Conservation (phyloP, 2,113 vertebrate genomes). For the Oceanodroma tethys region DNA sequence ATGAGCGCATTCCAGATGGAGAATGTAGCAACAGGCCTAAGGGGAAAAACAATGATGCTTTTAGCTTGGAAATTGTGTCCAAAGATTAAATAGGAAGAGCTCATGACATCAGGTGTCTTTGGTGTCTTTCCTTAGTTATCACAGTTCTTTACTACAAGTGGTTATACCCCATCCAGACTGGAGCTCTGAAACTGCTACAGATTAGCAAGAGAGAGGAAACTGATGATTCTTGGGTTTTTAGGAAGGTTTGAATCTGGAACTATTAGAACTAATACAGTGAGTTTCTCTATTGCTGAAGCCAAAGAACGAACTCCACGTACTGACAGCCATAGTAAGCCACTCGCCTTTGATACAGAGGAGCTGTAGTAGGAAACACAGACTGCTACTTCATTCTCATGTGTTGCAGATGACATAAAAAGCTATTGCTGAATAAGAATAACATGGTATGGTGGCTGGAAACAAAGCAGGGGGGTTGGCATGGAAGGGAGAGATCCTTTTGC, state of each 20-base stretch:
- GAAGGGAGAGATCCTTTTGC: neutral
- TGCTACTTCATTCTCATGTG: neutral
- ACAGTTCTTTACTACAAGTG: neutral
- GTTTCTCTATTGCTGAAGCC: neutral
- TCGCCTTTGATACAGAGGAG: neutral
- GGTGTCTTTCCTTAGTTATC: neutral
- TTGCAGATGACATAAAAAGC: neutral
- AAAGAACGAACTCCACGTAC: neutral
- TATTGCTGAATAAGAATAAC: neutral
- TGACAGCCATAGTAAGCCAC: neutral
- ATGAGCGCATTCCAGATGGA: constrained; percentile 19
- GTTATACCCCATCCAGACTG: neutral
- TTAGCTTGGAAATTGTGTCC: neutral
- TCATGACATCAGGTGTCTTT: neutral
- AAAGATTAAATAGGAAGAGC: neutral
- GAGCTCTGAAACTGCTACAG: neutral
- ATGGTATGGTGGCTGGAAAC: neutral
- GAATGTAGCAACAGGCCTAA: neutral
- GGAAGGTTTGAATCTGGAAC: neutral
- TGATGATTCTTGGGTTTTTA: neutral
- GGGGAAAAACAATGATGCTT: neutral
- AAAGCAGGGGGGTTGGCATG: neutral
- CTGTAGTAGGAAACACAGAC: neutral
- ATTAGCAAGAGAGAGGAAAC: neutral
- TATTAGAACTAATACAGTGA: neutral